These are phyloP conservation scores for Agrypnus murinus DNA, from an alignment of 2,888 invertebrate species.

Conservation along the genomic window DNA sequence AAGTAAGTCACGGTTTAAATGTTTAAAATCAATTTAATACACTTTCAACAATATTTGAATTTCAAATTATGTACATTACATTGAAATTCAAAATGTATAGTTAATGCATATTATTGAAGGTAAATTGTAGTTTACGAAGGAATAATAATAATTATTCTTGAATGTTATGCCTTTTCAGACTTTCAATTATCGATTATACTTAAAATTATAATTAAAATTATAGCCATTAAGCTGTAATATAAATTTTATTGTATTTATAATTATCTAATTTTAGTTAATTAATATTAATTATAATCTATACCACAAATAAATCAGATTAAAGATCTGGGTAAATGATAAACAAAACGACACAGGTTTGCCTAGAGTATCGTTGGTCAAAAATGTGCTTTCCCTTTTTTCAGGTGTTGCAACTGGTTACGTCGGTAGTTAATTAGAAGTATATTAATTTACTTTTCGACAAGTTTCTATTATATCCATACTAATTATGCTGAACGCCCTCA, in stretches of 20 bases:
- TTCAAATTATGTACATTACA: constrained; percentile 6
- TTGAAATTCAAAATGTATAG: not conserved
- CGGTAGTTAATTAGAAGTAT: no score
- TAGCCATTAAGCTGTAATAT: no score
- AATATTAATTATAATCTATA: not conserved
- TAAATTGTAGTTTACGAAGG: not conserved
- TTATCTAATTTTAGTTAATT: no score
- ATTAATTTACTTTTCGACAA: no score
- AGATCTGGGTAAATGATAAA: constrained; percentile 19
- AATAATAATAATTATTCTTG: not conserved
- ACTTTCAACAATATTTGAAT: constrained; percentile 34
- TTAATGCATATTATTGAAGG: not conserved
- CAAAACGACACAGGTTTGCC: constrained; percentile 10
- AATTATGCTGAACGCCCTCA: no score
- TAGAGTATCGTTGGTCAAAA: not conserved
- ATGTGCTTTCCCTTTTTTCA: constrained; percentile 12
- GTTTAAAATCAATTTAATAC: constrained; percentile 20
- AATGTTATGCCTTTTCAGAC: not conserved
- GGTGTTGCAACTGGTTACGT: no score
- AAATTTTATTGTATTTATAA: no score
- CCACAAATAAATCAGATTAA: not conserved
- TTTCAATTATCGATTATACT: not conserved
- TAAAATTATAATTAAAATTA: no score
- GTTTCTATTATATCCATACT: no score
- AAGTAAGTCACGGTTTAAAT: constrained; percentile 33